Evolutionary conservation across 2,888 invertebrate species (phyloP), one percentile per base, ranked within the genome.

Genomic region (Masnerella sp.): DNA sequence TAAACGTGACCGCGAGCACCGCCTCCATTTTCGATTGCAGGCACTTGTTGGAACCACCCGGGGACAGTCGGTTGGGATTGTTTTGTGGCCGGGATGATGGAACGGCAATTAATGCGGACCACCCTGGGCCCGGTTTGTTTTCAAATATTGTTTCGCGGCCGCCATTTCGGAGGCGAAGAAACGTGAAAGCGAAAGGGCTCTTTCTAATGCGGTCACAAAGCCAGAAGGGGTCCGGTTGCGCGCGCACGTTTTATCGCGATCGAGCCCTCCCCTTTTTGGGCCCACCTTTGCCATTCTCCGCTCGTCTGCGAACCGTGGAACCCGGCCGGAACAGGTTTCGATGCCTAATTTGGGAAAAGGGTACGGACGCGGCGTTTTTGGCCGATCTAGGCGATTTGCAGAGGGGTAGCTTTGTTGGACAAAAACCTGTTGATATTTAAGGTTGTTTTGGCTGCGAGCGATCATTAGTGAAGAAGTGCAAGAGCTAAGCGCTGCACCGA

Each of bases 191-290:
- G 58, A 65, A 49, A 56, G 58, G 49, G 61, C 43, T 40, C 65
- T 71, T 69, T 69, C 51, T 69, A 58, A 72, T 75, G 69, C 72
- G 71, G 61, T 72, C 75, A 75, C 75, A 75, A 72, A 71, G 75
- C 68, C 68, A 68, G 71, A 36, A 52, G n/a, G n/a, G n/a, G n/a
- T 58, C 67, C 52, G 59, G 68, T 28, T 14, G 47, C 58, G 18
- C 49, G 54, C 58, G 64, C 59, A 69, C 34, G 59, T 71, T 75
- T 75, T 75, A 75, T 72, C 72, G 62, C 59, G 49, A 75, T 72
- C 68, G 59, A 68, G 65, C 69, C 70, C 47, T 54, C 17, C 28
- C 20, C 56, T 38, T 36, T 43, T 30, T 36, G 15, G 17, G 7
- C 22, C 18, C 11, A 36, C 14, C 7, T 9, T 5, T 22, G 17